These are phyloP conservation scores for Sebastes aleutianus DNA, from an alignment of 2,797 vertebrate genomes.

Conservation along the genomic window DNA sequence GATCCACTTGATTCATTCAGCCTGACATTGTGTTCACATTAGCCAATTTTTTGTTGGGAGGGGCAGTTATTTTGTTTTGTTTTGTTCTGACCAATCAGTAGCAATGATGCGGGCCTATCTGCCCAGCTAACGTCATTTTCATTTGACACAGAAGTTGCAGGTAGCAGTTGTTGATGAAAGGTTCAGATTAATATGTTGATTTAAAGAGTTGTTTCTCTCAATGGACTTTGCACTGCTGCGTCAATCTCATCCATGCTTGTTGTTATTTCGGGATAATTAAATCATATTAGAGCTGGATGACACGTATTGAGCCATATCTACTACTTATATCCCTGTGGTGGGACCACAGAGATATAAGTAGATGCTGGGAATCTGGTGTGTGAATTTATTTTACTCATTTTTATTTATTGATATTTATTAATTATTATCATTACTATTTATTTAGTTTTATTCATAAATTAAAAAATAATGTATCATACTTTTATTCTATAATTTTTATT, in stretches of 20 bases:
- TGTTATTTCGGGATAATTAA: neutral
- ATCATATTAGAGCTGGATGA: neutral
- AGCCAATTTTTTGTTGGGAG: neutral
- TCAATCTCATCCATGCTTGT: neutral
- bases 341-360: too few species aligned
- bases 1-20: neutral
- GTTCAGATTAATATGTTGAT: neutral
- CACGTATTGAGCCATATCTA: neutral
- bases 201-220: neutral
- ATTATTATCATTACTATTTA: too few species aligned
- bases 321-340: rapidly evolving
- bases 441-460: too few species aligned
- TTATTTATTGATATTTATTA: too few species aligned
- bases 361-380: too few species aligned
- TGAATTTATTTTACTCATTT: too few species aligned
- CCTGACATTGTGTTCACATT: neutral
- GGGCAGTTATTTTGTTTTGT: neutral
- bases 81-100: neutral
- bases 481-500: too few species aligned
- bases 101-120: neutral
- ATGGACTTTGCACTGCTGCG: neutral
- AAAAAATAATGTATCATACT: too few species aligned
- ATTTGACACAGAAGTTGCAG: neutral
- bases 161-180: neutral
- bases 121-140: neutral